These are phyloP conservation scores for Syrphus vitripennis DNA, from an alignment of 2,888 invertebrate species.

Conservation along the genomic window DNA sequence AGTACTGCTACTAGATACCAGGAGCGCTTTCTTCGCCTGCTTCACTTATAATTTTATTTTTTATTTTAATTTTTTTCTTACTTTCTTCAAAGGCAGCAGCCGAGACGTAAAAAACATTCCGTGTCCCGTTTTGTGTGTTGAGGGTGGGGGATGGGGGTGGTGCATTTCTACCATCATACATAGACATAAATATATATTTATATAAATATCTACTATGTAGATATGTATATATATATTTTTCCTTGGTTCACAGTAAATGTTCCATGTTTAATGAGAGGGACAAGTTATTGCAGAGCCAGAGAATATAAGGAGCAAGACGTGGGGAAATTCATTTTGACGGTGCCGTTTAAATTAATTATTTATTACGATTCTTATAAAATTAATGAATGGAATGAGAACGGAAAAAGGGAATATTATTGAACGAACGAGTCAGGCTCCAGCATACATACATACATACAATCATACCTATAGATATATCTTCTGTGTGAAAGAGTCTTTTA, in stretches of 20 bases:
- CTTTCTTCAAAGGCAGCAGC: constrained; percentile 35
- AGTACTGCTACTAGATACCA: constrained; percentile 65
- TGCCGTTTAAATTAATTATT: constrained; percentile 79
- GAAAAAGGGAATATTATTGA: constrained; percentile 72
- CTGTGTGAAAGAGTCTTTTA: constrained; percentile 47
- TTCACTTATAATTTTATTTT: constrained; percentile 8
- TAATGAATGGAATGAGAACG: constrained; percentile 78
- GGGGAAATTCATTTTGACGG: constrained; percentile 72
- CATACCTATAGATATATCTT: not conserved
- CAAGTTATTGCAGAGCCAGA: constrained; percentile 63
- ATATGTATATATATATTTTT: constrained; percentile 12
- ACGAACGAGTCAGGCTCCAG: constrained; percentile 49
- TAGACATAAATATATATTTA: constrained; percentile 20
- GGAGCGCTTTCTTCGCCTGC: constrained; percentile 41
- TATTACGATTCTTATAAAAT: constrained; percentile 78
- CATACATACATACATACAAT: constrained; percentile 5
- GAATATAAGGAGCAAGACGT: constrained; percentile 40
- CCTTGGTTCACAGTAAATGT: constrained; percentile 59
- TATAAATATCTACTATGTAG: constrained; percentile 21
- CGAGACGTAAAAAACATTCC: constrained; percentile 60
- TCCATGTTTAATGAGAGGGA: constrained; percentile 71
- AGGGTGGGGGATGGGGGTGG: constrained; percentile 48
- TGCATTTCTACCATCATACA: constrained; percentile 53
- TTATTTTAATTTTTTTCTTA: constrained; percentile 9
- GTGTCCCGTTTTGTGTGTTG: constrained; percentile 12